A percentile compares a stretch with the other conserved stretches of the same genome.
Evolutionary conservation across 2,797 vertebrate species (phyloP).

Genomic region (Macropodus opercularis): DNA sequence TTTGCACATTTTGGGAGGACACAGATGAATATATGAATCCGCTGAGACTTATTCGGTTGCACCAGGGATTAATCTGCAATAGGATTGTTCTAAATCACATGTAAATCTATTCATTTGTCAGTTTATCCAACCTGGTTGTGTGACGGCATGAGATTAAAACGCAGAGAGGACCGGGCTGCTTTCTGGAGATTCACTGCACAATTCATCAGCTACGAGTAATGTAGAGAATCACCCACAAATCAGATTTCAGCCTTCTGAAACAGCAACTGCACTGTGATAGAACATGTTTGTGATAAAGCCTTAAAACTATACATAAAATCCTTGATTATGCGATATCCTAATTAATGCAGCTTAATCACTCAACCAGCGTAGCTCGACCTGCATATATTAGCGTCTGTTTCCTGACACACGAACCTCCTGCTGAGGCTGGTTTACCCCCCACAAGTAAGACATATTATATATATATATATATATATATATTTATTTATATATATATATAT

Average conservation of each 20-base stretch:
- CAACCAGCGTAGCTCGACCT: too few relatives aligned
- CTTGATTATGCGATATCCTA: too few relatives aligned
- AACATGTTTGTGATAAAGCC: neutral
- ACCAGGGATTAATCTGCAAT: slow-evolving; percentile 38
- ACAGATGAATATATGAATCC: slow-evolving; percentile 4
- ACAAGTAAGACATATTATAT: too few relatives aligned
- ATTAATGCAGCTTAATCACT: too few relatives aligned
- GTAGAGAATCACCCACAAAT: neutral
- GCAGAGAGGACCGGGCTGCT: slow-evolving; percentile 9
- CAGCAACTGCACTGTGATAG: too few relatives aligned
- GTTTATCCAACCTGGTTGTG: slow-evolving; percentile 27
- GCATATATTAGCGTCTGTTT: neutral
- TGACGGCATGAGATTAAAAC: slow-evolving; percentile 18
- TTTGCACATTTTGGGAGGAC: neutral
- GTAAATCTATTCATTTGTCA: slow-evolving; percentile 36
- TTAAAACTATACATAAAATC: too few relatives aligned
- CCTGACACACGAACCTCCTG: too few relatives aligned
- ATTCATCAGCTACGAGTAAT: slow-evolving; percentile 1
- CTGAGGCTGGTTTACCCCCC: too few relatives aligned
- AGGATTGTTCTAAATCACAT: slow-evolving; percentile 36
- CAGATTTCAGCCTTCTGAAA: neutral
- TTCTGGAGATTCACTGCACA: slow-evolving; percentile 1
- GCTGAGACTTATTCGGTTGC: slow-evolving; percentile 14
- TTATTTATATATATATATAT: too few relatives aligned
- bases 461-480: too few relatives aligned